Conservation (phyloP, 2,888 invertebrate genomes). For the Leucozona laternaria region DNA sequence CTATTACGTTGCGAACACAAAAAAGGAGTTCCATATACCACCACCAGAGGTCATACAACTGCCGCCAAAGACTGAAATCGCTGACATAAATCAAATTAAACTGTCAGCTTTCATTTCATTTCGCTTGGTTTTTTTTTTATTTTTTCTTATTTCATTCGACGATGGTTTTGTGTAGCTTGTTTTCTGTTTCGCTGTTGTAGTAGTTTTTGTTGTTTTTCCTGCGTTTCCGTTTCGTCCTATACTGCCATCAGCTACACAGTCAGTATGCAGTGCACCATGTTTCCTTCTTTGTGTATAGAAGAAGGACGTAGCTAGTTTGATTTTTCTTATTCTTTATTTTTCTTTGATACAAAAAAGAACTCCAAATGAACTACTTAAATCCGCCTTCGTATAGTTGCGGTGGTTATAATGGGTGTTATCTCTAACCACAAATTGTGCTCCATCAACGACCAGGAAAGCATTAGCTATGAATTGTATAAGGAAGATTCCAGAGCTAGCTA, state of each 20-base stretch:
- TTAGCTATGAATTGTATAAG: background rate
- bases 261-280: constrained; percentile 54
- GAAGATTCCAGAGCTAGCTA: no score
- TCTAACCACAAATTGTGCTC: background rate
- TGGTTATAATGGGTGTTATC: background rate
- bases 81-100: constrained; percentile 76
- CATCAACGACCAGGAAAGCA: background rate
- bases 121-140: constrained; percentile 7
- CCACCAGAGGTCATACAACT: constrained; percentile 47
- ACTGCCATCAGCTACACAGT: background rate
- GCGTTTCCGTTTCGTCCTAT: constrained; percentile 57
- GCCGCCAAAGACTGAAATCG: constrained; percentile 73
- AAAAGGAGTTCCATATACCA: constrained; percentile 47
- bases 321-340: constrained; percentile 40
- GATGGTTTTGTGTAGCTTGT: constrained; percentile 11
- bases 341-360: constrained; percentile 43
- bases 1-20: constrained; percentile 24
- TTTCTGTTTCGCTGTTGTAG: background rate
- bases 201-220: constrained; percentile 15
- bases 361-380: constrained; percentile 74
- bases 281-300: constrained; percentile 44
- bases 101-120: constrained; percentile 68
- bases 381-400: constrained; percentile 59
- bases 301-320: constrained; percentile 44
- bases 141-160: constrained; percentile 39